Percentiles rank a stretch among this genome's conserved stretches.
These are phyloP conservation scores for Trinorchestia longiramus DNA, from an alignment of 1,140 invertebrate genomes.

Conservation along the genomic window DNA sequence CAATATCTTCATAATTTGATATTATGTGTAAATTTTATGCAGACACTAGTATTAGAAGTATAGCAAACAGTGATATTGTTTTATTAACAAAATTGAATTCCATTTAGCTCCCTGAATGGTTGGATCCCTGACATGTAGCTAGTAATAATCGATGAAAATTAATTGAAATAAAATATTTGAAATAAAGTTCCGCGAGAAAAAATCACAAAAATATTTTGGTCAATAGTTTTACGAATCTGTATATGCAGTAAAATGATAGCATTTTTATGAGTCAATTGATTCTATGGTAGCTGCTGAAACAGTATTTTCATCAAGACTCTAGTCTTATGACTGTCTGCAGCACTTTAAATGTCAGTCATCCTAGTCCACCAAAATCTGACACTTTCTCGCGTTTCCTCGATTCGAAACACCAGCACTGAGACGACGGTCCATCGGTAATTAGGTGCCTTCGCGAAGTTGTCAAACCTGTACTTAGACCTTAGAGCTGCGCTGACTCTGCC, in stretches of 20 bases:
- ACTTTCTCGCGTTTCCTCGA: background rate
- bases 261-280: background rate
- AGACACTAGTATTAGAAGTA: too few species aligned
- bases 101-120: too few species aligned
- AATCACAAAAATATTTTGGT: background rate
- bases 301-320: background rate
- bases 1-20: too few species aligned
- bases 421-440: background rate
- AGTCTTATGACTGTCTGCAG: background rate
- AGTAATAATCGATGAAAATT: too few species aligned
- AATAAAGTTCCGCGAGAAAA: background rate
- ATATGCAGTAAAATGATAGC: background rate
- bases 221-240: background rate
- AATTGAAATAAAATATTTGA: background rate
- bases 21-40: too few species aligned
- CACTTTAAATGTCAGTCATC: background rate
- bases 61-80: too few species aligned
- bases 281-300: background rate
- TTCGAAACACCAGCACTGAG: background rate
- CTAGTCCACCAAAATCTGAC: background rate
- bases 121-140: too few species aligned
- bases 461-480: background rate
- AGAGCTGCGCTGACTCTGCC: background rate
- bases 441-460: background rate
- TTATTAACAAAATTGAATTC: too few species aligned